Percentiles rank a stretch among this genome's conserved stretches.
Evolutionary conservation across 2,797 vertebrate species (phyloP).

Genomic region (Pseudochaenichthys georgianus): DNA sequence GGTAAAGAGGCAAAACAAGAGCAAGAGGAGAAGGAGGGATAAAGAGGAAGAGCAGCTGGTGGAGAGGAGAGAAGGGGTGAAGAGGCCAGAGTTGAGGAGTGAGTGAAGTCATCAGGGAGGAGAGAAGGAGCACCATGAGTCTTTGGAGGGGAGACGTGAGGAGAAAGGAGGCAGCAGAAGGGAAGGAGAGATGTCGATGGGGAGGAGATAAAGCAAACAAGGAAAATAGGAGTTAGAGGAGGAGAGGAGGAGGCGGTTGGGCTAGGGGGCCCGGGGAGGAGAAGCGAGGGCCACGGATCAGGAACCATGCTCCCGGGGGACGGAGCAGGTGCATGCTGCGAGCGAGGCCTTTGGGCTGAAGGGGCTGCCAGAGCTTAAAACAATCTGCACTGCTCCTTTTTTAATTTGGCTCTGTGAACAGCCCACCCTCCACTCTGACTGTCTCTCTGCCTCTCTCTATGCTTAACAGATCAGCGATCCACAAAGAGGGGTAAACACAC

Average conservation of each 20-base stretch:
- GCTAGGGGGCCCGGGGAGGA: conserved; percentile 79
- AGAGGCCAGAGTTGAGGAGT: conserved; percentile 63
- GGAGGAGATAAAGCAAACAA: conserved; percentile 82
- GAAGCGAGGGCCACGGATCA: conserved; percentile 94
- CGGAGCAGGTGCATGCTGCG: conserved; percentile 98
- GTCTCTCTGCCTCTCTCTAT: conserved; percentile 57
- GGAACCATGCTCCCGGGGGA: conserved; percentile 94
- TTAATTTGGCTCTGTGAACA: conserved; percentile 93
- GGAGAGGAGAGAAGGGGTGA: conserved; percentile 63
- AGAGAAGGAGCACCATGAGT: conserved; percentile 45
- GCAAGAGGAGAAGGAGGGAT: conserved; percentile 49
- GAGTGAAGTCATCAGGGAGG: conserved; percentile 59
- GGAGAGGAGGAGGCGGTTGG: conserved; percentile 77
- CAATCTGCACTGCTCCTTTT: conserved; percentile 93
- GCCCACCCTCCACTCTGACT: conserved; percentile 73
- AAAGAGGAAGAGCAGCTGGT: conserved; percentile 69
- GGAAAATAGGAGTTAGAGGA: conserved; percentile 72
- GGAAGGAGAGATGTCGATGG: conserved; percentile 59
- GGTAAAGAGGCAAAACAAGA: conserved; percentile 39
- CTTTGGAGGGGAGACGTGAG: conserved; percentile 55
- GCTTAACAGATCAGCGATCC: conserved; percentile 91
- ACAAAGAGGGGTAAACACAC: conserved; percentile 99
- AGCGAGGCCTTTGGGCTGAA: conserved; percentile 97
- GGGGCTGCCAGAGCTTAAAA: conserved; percentile 97
- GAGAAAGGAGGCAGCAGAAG: conserved; percentile 7